Percentiles rank a stretch among this genome's conserved stretches.
These are phyloP conservation scores for Thecocarcelia acutangulata DNA, from an alignment of 2,888 invertebrate species.

Conservation along the genomic window DNA sequence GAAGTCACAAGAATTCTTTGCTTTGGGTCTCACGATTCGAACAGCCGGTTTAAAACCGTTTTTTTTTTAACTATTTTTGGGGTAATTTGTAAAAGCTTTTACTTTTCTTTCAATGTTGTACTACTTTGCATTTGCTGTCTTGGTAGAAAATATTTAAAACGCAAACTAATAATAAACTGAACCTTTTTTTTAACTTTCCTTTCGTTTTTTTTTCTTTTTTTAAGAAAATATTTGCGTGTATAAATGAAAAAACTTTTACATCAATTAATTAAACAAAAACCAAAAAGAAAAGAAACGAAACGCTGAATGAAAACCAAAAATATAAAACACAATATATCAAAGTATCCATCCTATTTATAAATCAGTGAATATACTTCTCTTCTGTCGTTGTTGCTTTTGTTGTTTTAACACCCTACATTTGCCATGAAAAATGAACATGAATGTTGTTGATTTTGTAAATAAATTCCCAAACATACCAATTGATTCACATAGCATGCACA, in stretches of 20 bases:
- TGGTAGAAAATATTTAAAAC: too few relatives aligned
- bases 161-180: too few relatives aligned
- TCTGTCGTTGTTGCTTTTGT: conserved; percentile 43
- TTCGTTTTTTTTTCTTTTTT: too few relatives aligned
- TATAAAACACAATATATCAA: conserved; percentile 63
- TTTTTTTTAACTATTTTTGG: too few relatives aligned
- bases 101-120: too few relatives aligned
- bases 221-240: too few relatives aligned
- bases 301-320: conserved; percentile 29
- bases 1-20: too few relatives aligned
- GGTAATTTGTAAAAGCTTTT: too few relatives aligned
- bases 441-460: conserved; percentile 45
- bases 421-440: conserved; percentile 64
- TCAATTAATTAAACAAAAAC: conserved; percentile 42
- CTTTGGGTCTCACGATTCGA: too few relatives aligned
- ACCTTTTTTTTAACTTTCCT: not conserved
- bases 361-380: conserved; percentile 46
- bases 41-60: too few relatives aligned
- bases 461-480: not conserved
- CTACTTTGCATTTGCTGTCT: too few relatives aligned
- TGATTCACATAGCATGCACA: not conserved
- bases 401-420: conserved; percentile 65
- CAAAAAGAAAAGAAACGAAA: too few relatives aligned
- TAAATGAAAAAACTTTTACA: conserved; percentile 20
- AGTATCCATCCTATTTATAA: conserved; percentile 63